Conservation (phyloP, 2,888 invertebrate species). For the Trissolcus brochymenae region DNA sequence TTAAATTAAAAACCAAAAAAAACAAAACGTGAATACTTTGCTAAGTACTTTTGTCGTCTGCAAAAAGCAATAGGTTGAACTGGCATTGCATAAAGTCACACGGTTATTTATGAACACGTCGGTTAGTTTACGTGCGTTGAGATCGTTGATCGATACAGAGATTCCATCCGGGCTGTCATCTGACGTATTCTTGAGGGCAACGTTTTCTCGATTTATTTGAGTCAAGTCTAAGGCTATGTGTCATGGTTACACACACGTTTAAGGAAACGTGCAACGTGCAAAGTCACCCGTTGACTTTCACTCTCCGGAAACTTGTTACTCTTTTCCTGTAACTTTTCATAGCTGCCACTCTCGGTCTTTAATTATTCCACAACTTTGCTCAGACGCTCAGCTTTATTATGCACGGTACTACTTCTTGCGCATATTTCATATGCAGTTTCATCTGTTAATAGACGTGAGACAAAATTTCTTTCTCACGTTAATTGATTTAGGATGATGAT, state of each 20-base stretch:
- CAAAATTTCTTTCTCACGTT: constrained; percentile 1
- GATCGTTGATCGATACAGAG: constrained; percentile 9
- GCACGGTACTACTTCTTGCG: constrained; percentile 4
- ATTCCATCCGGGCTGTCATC: constrained; percentile 6
- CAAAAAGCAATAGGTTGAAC: constrained; percentile 8
- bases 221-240: constrained; percentile 44
- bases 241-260: constrained; percentile 38
- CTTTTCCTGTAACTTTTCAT: constrained; percentile 32
- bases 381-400: constrained; percentile 5
- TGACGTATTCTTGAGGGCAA: constrained; percentile 1
- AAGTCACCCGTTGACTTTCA: constrained; percentile 49
- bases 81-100: constrained; percentile 4
- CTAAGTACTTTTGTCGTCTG: constrained; percentile 2
- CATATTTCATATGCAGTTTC: constrained; percentile 16
- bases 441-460: constrained; percentile 8
- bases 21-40: too few species aligned
- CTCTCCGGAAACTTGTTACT: constrained; percentile 33
- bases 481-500: constrained; percentile 4
- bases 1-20: too few species aligned
- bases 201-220: constrained; percentile 21
- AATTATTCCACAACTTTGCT: constrained; percentile 30
- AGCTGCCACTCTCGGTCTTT: constrained; percentile 18
- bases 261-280: constrained; percentile 17
- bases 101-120: constrained; percentile 21
- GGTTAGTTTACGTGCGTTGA: constrained; percentile 11